Conservation (phyloP, 92 coral and sea anemone species). For the Epizoanthus stellaris region DNA sequence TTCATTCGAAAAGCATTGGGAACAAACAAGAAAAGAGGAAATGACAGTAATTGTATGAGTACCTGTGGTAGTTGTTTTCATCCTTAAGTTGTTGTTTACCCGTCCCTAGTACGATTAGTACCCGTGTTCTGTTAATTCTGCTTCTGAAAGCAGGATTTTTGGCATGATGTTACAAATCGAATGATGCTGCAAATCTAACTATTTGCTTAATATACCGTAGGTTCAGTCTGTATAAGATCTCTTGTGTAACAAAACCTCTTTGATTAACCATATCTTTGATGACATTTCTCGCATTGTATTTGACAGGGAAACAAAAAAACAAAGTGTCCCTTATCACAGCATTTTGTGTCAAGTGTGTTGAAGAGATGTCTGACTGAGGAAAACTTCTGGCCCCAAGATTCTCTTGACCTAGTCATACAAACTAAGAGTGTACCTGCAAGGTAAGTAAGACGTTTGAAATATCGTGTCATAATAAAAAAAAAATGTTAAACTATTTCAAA, state of each 20-base stretch:
- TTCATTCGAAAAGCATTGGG: too few relatives aligned
- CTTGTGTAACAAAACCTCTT: too few relatives aligned
- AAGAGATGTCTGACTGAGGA: constrained; percentile 79
- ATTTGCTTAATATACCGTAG: neutral
- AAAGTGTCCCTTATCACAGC: constrained; percentile 69
- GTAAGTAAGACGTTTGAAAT: constrained; percentile 42
- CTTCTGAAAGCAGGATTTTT: too few relatives aligned
- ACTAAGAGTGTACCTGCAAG: constrained; percentile 87
- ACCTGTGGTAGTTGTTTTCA: too few relatives aligned
- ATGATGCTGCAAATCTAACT: too few relatives aligned
- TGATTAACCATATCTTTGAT: constrained; percentile 12
- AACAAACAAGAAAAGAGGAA: too few relatives aligned
- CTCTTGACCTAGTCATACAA: constrained; percentile 67
- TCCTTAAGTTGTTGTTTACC: too few relatives aligned
- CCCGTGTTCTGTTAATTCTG: too few relatives aligned
- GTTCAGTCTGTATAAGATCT: neutral
- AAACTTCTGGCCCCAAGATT: constrained; percentile 80
- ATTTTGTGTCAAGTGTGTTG: constrained; percentile 79
- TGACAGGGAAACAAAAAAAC: constrained; percentile 45
- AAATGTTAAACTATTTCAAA: too few relatives aligned
- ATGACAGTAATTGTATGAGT: too few relatives aligned
- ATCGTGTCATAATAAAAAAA: neutral
- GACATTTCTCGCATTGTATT: neutral
- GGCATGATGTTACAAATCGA: too few relatives aligned
- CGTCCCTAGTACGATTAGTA: too few relatives aligned